These are phyloP conservation scores for Carassius carassius DNA, from an alignment of 2,113 vertebrate species.

Conservation along the genomic window DNA sequence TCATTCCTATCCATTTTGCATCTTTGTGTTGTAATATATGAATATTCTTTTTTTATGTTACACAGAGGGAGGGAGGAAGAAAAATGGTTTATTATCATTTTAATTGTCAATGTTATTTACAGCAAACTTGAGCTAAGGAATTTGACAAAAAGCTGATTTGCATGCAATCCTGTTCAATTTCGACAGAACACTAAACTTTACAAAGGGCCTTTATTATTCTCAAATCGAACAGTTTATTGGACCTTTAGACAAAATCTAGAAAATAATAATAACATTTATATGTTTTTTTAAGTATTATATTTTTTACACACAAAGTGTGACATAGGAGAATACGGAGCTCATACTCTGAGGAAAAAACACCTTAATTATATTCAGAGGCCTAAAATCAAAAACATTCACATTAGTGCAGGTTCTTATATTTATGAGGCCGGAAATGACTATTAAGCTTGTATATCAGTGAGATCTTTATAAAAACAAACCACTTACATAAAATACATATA, in stretches of 20 bases:
- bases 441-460: background rate
- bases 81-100: background rate
- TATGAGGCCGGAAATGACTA: background rate
- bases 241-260: background rate
- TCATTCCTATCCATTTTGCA: conserved; percentile 20
- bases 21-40: conserved; percentile 34
- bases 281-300: background rate
- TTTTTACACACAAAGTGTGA: background rate
- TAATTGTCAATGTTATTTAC: background rate
- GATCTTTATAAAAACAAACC: background rate
- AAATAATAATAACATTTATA: background rate
- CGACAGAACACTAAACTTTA: background rate
- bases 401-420: background rate
- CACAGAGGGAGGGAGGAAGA: conserved; percentile 6
- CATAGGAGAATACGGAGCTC: background rate
- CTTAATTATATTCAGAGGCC: too few species aligned
- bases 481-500: background rate
- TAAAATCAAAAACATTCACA: too few species aligned
- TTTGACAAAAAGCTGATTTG: background rate
- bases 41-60: background rate
- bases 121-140: background rate
- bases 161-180: background rate
- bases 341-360: background rate
- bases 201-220: background rate
- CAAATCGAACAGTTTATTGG: too few species aligned